Percentiles rank a stretch among this genome's conserved stretches.
Conservation (phyloP, 2,113 vertebrate species). For the Daubentonia madagascariensis region DNA sequence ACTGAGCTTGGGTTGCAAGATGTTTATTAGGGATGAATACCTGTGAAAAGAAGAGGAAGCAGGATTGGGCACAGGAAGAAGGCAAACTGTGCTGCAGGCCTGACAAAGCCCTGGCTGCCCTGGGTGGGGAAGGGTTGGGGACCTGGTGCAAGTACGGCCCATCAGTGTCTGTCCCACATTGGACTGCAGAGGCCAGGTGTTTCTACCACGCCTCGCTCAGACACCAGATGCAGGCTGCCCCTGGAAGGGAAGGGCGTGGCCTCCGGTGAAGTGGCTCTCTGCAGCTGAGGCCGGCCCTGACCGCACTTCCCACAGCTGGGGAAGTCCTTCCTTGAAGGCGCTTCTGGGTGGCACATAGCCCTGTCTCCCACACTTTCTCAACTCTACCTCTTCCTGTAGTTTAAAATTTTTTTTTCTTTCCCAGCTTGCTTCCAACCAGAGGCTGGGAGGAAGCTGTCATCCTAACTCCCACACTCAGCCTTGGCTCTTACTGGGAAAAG, state of each 20-base stretch:
- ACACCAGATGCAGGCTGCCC: not conserved
- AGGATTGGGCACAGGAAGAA: not conserved
- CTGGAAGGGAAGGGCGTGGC: not conserved
- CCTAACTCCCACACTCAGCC: not conserved
- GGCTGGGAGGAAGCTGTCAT: not conserved
- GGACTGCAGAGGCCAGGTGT: not conserved
- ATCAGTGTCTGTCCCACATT: not conserved
- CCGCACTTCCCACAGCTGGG: not conserved
- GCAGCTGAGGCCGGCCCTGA: not conserved
- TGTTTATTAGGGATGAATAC: slow-evolving; percentile 65
- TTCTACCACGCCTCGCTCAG: not conserved
- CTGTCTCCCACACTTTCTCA: not conserved
- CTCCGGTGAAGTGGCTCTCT: not conserved
- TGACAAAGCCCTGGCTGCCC: not conserved
- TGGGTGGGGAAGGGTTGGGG: no score
- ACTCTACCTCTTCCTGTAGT: not conserved
- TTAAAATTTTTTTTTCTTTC: no score
- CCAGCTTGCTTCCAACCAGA: not conserved
- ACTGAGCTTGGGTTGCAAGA: slow-evolving; percentile 26
- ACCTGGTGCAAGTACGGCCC: not conserved
- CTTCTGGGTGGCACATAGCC: not conserved
- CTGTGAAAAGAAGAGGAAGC: slow-evolving; percentile 58
- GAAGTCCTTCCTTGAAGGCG: not conserved
- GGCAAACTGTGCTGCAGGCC: not conserved
- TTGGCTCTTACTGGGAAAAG: not conserved